Evolutionary conservation across 1,140 invertebrate genomes (phyloP), one percentile per base, ranked within the genome.

Genomic region (Drosophila orena): DNA sequence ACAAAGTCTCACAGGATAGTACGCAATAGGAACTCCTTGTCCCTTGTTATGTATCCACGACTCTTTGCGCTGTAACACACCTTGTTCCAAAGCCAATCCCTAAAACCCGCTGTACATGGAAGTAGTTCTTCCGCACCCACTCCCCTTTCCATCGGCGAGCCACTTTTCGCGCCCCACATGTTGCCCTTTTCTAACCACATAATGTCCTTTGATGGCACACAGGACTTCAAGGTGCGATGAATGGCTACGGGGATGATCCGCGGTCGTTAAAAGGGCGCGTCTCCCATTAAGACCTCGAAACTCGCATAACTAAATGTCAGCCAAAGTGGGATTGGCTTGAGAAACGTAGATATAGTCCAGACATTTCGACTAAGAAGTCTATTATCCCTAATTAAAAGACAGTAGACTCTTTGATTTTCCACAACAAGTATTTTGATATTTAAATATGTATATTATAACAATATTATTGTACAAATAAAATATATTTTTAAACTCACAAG

Each of bases 71-170:
- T 38, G 56, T 24, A 74, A 60, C 89, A 91, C 89, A 85, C 89
- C 89, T 91, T 85, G 50, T 91, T 85, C 58, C 27, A 91, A 55
- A 47, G 80, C 89, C 89, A 91, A 91, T 91, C 89, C 89, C 68
- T 91, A 89, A 91, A 91, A 74, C 49, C 49, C 44, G 47, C 56
- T 49, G 47, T 53, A 74, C 43, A 57, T 46, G 53, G 37, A 55
- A 37, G 61, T 35, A 57, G 60, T 40, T 44, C 35, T 42, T 53
- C 43, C 76, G 58, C 72, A 55, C 55, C 35, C 79, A 66, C 60
- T 59, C 64, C 72, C 79, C 53, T 49, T 57, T 27, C 37, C 42
- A 57, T 30, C 11, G 50, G 73, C 59, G 76, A 79, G 79, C 71
- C 71, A 83, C 61, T 66, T 88, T 86, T 88, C 61, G 79, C 83